These are phyloP conservation scores for Calliopsis andreniformis DNA, from an alignment of 1,140 invertebrate species.

Conservation along the genomic window DNA sequence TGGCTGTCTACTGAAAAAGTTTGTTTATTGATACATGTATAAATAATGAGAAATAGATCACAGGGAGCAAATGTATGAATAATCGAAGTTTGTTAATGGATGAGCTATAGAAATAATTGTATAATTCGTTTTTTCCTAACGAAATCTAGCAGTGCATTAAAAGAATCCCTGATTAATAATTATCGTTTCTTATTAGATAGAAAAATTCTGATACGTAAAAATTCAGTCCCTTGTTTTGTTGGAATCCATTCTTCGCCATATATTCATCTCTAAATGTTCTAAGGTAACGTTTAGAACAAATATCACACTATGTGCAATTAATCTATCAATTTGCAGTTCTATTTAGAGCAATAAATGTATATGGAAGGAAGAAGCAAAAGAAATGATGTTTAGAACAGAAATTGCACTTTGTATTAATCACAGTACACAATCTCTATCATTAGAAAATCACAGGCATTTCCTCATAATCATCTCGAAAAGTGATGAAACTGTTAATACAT, in stretches of 20 bases:
- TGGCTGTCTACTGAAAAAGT: conserved; percentile 68
- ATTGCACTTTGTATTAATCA: conserved; percentile 56
- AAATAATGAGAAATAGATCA: conserved; percentile 43
- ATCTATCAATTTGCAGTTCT: conserved; percentile 36
- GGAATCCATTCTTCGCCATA: conserved; percentile 16
- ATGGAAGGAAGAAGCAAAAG: conserved; percentile 46
- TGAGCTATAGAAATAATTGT: conserved; percentile 8
- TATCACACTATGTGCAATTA: conserved; percentile 41
- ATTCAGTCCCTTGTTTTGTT: conserved; percentile 20
- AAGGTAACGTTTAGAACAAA: conserved; percentile 27
- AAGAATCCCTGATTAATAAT: no score
- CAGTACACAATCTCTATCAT: conserved; percentile 35
- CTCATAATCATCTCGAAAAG: conserved; percentile 23
- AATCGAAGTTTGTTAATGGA: neutral
- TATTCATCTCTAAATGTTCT: conserved; percentile 25
- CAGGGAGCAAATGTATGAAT: conserved; percentile 17
- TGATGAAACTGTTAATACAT: conserved; percentile 25
- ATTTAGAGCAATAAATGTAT: conserved; percentile 65
- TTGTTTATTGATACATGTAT: conserved; percentile 50
- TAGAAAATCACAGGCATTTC: conserved; percentile 32
- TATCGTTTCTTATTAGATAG: no score
- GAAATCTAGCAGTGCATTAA: conserved; percentile 28
- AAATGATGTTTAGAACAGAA: conserved; percentile 45
- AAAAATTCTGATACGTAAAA: conserved; percentile 7
- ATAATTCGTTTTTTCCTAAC: conserved; percentile 1